Base-by-base conservation (phyloP, 2,797 vertebrate species). In the Mormyrus proboscirostris region DNA sequence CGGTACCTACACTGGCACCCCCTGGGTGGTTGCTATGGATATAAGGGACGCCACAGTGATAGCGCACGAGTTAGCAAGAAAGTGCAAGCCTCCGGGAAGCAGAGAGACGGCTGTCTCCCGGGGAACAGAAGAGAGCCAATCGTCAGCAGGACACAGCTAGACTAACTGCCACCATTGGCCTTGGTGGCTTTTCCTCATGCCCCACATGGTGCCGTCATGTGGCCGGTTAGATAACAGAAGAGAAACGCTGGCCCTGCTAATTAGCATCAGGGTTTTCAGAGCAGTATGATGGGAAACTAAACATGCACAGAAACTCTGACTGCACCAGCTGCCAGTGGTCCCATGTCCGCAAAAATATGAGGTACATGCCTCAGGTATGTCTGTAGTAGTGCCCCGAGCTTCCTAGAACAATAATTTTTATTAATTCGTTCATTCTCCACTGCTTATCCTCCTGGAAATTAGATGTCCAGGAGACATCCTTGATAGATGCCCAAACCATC, bases 21-120 rank as follows among this genome's bases (percentile, higher is more conserved):
- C 44, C 76, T 44, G 62, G 83, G 88, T 83, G 55, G 89, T 92
- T 92, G 87, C 88, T 90, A 90, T 91, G 89, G 90, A 84, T 90
- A 88, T 88, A 88, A 16, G n/a, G 12, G 51, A 87, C 16, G 7
- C 53, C 29, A 57, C 16, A 6, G 53, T 87, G 29, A 12, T 49
- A 85, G 83, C n/a, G 51, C 76, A 82, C 16, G 6, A 8, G 76
- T 53, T 87, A 53, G 85, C 85, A 55, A 53, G 25, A 57, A 19
- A n/a, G 25, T 3, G 29, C 50, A 16, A 33, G 2, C 50, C 85
- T 29, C 47, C 3, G 19, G 47, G 82, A 22, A 49, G 41, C 47
- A 10, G 44, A 47, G 47, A 14, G 1, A 47, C 9, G 53, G 83
- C 10, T 86, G 41, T 4, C 49, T 51, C 7, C 22, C 16, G 9